phyloP scores from a whole-genome alignment of 2,888 invertebrate species.

The Melinopterus prodromus region DNA sequence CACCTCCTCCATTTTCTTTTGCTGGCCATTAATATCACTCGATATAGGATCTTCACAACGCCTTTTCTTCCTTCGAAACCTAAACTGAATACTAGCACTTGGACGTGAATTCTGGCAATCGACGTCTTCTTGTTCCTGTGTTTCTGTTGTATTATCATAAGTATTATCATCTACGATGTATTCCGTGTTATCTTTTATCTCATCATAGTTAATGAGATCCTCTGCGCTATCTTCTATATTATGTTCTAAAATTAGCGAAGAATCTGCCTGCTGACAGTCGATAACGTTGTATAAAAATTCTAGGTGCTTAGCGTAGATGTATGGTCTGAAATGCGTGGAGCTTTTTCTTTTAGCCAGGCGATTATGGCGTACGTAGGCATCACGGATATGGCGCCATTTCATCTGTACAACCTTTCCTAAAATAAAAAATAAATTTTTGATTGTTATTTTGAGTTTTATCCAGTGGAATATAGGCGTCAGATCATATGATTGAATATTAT shows the following conservation, averaged over 20 bases:
- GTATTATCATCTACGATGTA: background rate
- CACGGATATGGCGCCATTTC: constrained; percentile 26
- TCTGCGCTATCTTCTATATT: background rate
- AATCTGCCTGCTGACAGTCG: background rate
- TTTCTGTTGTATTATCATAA: too few species aligned
- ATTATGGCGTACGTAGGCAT: constrained; percentile 23
- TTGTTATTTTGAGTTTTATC: too few species aligned
- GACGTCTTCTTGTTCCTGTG: too few species aligned
- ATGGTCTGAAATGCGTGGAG: background rate
- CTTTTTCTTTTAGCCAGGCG: constrained; percentile 5
- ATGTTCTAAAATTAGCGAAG: too few species aligned
- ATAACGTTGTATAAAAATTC: background rate
- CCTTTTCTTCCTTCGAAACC: too few species aligned
- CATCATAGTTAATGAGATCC: background rate
- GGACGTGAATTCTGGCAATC: too few species aligned
- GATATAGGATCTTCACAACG: too few species aligned
- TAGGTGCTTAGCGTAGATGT: background rate
- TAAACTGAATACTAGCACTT: too few species aligned
- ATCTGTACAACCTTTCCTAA: constrained; percentile 21
- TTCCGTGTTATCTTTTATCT: background rate
- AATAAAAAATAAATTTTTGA: background rate
- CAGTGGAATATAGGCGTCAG: too few species aligned
- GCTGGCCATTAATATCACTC: too few species aligned
- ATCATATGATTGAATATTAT: too few species aligned
- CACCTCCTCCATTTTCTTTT: background rate